A percentile compares a stretch with the other conserved stretches of the same genome.
phyloP scores from a whole-genome alignment of 2,888 invertebrate species.

The Cerastis leucographa region DNA sequence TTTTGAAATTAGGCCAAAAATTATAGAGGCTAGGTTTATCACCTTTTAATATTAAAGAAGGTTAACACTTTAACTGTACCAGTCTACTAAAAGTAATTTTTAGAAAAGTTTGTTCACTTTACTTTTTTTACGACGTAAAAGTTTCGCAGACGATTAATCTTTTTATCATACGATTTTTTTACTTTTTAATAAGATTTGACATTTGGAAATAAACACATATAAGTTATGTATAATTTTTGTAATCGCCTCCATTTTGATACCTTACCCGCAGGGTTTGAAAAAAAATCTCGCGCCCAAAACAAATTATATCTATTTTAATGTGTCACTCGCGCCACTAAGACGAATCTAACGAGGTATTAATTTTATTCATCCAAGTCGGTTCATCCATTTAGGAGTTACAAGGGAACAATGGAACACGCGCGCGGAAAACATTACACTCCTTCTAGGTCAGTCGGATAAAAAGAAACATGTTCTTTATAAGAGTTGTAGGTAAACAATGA shows the following conservation, averaged over 20 bases:
- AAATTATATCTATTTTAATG: background rate
- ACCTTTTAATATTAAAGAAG: no score
- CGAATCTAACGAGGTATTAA: background rate
- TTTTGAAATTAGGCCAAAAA: no score
- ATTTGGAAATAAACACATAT: no score
- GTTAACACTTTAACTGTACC: background rate
- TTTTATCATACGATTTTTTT: no score
- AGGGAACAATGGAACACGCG: background rate
- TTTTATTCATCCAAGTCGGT: background rate
- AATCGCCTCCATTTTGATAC: background rate
- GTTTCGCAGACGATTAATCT: no score
- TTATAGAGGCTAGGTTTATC: no score
- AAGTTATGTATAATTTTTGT: no score
- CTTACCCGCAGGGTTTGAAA: background rate
- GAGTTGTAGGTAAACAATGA: background rate
- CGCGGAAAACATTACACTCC: background rate
- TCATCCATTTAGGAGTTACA: background rate
- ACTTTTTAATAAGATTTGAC: no score
- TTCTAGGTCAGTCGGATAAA: background rate
- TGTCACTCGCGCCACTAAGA: background rate
- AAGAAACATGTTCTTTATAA: background rate
- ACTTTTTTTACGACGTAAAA: no score
- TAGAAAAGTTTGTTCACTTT: conserved; percentile 2
- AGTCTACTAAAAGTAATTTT: background rate
- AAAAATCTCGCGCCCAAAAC: background rate